Conservation (phyloP, 2,888 invertebrate genomes). For the Callosobruchus maculatus region DNA sequence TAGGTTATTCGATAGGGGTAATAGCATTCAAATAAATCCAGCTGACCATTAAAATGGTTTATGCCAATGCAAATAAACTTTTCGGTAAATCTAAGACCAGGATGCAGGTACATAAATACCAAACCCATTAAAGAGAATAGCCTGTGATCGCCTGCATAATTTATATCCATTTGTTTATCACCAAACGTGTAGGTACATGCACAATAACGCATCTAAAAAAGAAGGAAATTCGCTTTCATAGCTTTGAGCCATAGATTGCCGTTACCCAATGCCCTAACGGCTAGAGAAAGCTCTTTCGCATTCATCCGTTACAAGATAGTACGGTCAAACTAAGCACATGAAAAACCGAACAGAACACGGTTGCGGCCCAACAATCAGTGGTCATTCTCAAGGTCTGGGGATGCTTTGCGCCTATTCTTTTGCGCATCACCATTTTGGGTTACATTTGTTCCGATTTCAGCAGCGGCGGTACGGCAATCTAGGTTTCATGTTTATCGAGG, state of each 20-base stretch:
- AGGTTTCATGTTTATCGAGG: too few relatives aligned
- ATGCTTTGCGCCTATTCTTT: too few relatives aligned
- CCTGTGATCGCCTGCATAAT: neutral
- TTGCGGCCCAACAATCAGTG: too few relatives aligned
- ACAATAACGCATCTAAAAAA: neutral
- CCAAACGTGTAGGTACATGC: neutral
- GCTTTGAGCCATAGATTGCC: neutral
- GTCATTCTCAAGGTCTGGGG: too few relatives aligned
- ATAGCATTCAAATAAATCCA: neutral
- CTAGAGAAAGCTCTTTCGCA: neutral
- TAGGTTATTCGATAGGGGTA: neutral
- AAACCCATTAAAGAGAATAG: neutral
- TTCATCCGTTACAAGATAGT: neutral
- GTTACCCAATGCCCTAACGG: neutral
- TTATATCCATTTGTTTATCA: too few relatives aligned
- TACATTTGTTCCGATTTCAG: too few relatives aligned
- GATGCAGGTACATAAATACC: neutral
- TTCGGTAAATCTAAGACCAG: neutral
- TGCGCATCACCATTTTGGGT: too few relatives aligned
- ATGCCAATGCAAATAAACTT: neutral
- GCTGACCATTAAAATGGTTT: neutral
- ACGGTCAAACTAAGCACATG: too few relatives aligned
- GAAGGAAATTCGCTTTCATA: neutral
- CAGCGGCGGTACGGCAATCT: too few relatives aligned
- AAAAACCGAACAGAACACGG: too few relatives aligned